A percentile compares a stretch with the other conserved stretches of the same genome.
These are phyloP conservation scores for Ophiodon elongatus DNA, from an alignment of 2,113 vertebrate species.

Conservation along the genomic window DNA sequence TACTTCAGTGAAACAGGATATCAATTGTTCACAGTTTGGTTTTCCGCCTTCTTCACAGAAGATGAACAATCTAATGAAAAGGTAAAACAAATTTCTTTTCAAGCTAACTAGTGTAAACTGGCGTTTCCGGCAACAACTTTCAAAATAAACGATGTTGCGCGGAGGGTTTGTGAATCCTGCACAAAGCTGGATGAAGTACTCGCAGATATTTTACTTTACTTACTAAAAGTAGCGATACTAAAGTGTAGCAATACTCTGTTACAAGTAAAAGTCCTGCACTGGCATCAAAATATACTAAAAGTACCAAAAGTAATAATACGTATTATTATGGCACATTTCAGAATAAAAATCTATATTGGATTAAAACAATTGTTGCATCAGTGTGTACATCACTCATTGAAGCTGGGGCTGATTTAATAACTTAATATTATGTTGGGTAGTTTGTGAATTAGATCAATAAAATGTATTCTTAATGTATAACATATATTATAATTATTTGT, in stretches of 20 bases:
- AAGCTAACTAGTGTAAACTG: neutral
- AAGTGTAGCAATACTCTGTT: neutral
- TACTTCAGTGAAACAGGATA: neutral
- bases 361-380: neutral
- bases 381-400: neutral
- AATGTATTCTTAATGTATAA: neutral
- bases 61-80: neutral
- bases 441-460: neutral
- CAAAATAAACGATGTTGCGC: slow-evolving; percentile 27
- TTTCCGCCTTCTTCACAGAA: neutral
- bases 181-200: neutral
- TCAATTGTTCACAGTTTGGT: neutral
- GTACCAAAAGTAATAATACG: neutral
- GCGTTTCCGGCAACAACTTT: neutral
- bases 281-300: neutral
- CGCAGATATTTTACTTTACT: neutral
- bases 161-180: neutral
- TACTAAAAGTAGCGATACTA: neutral
- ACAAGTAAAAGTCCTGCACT: neutral
- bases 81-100: neutral
- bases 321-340: neutral
- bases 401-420: neutral
- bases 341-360: neutral
- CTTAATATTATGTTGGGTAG: neutral
- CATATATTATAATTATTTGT: neutral